Conservation (phyloP, 2,797 vertebrate genomes). For the Glossophaga mutica region DNA sequence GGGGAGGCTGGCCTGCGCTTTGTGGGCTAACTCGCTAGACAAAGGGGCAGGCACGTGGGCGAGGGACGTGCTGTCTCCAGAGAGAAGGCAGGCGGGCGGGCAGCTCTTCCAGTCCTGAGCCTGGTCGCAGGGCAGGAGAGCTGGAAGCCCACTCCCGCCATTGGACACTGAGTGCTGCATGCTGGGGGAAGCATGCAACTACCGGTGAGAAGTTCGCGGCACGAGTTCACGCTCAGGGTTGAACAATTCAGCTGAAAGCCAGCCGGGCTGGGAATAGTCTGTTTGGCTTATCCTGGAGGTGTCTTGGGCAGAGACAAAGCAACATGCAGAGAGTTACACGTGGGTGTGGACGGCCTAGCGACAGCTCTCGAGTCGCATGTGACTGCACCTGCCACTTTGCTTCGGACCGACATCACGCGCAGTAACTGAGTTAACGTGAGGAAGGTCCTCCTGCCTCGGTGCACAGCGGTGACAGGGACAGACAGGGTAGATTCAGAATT, state of each 20-base stretch:
- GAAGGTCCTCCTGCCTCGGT: rapidly evolving
- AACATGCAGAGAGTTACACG: not conserved
- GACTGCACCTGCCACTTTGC: rapidly evolving
- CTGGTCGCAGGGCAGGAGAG: not conserved
- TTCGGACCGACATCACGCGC: rapidly evolving
- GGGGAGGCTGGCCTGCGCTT: not conserved
- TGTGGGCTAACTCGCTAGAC: not conserved
- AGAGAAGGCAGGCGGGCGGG: not conserved
- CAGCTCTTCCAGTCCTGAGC: not conserved
- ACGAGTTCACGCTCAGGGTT: rapidly evolving
- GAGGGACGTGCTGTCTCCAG: not conserved
- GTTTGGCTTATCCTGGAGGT: not conserved
- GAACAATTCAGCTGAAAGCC: not conserved
- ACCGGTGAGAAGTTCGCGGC: not conserved
- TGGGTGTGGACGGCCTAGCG: rapidly evolving
- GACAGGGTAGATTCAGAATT: rapidly evolving
- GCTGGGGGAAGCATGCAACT: not conserved
- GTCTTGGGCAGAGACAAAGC: constrained; percentile 11
- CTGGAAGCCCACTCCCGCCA: not conserved
- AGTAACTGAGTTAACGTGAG: rapidly evolving
- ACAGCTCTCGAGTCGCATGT: rapidly evolving
- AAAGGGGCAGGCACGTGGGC: not conserved
- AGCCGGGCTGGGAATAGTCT: not conserved
- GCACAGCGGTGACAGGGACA: rapidly evolving
- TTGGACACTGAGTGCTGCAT: rapidly evolving